Evolutionary conservation across 1,140 invertebrate species (phyloP), one percentile per base, ranked within the genome.

Genomic region (Drosophila watanabei): DNA sequence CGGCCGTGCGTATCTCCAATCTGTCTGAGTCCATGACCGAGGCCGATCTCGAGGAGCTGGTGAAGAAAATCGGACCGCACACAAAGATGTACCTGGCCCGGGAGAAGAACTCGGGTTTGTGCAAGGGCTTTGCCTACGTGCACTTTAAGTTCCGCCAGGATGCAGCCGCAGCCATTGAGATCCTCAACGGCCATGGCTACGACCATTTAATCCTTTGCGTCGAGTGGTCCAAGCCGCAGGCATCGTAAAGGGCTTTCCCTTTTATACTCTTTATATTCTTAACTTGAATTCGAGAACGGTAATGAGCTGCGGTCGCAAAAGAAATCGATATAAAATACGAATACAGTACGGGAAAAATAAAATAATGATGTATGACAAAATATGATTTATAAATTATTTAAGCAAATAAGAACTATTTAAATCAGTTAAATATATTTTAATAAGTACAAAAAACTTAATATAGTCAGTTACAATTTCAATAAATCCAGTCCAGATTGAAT

Each of bases 121-220:
- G 97, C 94, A 97, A 98, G 94, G 97, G 97, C 52, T 99, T 99
- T 94, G 98, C 98, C 32, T 99, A 99, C 93, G 97, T 99, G 46
- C 99, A 99, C 92, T 99, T 98, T 93, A 98, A 97, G 92, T 96
- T 96, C 61, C 95, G 96, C 80, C 95, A 96, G 80, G 98, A 99
- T 94, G 99, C 99, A 49, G 97, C 97, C n/a, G 96, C 96, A 80
- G 99, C 99, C 68, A 99, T 99, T 82, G 93, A 96, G 64, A 95
- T 95, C 43, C 95, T 99, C 18, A 97, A 99, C 94, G 99, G 98
- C 5, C 97, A 98, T 94, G 98, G 99, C 73, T 99, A 99, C 93
- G 98, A 99, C 94, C 98, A 99, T 95, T 95, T 99, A 62, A 99
- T 99, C 93, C 94, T 99, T 8, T 98, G 96, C 94, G 99, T 99